A percentile compares a stretch with the other conserved stretches of the same genome.
Evolutionary conservation across 2,113 vertebrate species (phyloP).

Genomic region (Aramus guarauna): DNA sequence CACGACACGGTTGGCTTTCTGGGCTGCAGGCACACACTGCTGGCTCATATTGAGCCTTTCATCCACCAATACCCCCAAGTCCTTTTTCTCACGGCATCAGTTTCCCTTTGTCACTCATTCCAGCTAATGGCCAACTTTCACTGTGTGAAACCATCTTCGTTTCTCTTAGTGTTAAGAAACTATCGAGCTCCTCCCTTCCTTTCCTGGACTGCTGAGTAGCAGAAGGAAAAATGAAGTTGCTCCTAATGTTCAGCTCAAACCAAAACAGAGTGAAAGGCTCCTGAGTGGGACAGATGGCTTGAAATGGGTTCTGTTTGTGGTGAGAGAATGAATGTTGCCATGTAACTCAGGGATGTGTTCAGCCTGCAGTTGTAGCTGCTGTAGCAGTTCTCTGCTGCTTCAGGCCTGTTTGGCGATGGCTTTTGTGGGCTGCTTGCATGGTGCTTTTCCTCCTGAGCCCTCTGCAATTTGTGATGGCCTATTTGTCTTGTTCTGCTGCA

Average conservation of each 20-base stretch:
- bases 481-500: background rate
- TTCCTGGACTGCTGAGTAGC: background rate
- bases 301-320: background rate
- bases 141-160: background rate
- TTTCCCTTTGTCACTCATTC: background rate
- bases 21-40: no score
- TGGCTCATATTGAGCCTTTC: no score
- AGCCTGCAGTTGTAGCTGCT: background rate
- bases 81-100: no score
- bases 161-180: background rate
- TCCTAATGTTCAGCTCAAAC: background rate
- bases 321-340: background rate
- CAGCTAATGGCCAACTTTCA: background rate
- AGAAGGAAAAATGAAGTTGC: background rate
- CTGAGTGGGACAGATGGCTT: background rate
- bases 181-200: background rate
- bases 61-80: no score
- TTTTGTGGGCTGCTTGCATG: background rate
- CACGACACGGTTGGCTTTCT: no score
- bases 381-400: background rate
- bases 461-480: background rate
- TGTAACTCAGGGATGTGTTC: background rate
- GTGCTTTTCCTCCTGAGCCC: background rate
- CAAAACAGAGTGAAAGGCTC: background rate
- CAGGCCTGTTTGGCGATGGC: background rate